Conservation (phyloP, 1,140 invertebrate species). For the Penaeus japonicus region DNA sequence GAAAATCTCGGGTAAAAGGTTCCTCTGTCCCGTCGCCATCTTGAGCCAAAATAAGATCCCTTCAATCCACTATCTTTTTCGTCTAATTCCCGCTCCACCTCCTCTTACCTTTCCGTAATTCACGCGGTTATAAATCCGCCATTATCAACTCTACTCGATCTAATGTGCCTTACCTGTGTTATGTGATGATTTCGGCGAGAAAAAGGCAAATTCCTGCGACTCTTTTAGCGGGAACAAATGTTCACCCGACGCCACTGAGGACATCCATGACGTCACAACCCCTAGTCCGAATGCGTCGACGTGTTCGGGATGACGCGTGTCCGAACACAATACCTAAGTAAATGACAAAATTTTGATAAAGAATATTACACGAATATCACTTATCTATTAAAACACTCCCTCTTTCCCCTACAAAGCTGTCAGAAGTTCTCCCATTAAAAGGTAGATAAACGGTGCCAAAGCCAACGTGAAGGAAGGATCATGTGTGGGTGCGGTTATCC, state of each 20-base stretch:
- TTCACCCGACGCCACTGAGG: slow-evolving; percentile 36
- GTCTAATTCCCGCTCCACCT: not conserved
- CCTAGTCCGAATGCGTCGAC: not conserved
- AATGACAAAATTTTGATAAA: not conserved
- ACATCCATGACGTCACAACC: slow-evolving; percentile 31
- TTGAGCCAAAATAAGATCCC: slow-evolving; percentile 54
- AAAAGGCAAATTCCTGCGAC: not conserved
- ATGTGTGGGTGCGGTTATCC: too few relatives aligned
- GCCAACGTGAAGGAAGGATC: too few relatives aligned
- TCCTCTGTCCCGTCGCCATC: slow-evolving; percentile 35
- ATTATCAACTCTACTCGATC: not conserved
- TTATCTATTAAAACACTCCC: too few relatives aligned
- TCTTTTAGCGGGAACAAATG: slow-evolving; percentile 52
- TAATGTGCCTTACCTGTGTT: not conserved
- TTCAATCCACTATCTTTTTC: slow-evolving; percentile 10
- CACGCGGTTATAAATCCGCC: not conserved
- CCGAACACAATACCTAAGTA: not conserved
- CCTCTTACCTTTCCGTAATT: not conserved
- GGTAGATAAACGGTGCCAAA: too few relatives aligned
- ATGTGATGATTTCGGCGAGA: not conserved
- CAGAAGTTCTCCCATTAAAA: too few relatives aligned
- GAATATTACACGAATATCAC: too few relatives aligned
- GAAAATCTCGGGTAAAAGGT: slow-evolving; percentile 28
- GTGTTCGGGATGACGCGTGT: not conserved
- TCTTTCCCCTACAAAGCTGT: too few relatives aligned